These are phyloP conservation scores for Ascaphus truei DNA, from an alignment of 2,113 vertebrate genomes.

Conservation along the genomic window DNA sequence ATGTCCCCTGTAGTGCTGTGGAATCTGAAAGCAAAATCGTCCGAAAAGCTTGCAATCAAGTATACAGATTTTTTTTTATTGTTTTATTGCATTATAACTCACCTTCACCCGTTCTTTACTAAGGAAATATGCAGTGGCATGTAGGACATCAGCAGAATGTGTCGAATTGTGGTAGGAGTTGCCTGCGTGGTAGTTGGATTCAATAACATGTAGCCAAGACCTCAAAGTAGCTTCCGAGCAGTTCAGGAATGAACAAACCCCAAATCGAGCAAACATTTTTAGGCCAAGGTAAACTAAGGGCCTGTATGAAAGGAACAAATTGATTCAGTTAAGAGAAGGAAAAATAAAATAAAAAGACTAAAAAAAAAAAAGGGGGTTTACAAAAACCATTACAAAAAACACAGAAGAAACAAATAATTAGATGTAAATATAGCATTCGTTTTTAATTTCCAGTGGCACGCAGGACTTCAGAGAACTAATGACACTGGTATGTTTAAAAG, in stretches of 20 bases:
- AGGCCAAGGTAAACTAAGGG: constrained; percentile 90
- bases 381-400: no score
- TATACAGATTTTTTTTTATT: no score
- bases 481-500: no score
- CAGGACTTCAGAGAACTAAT: no score
- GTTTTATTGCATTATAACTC: constrained; percentile 42
- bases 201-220: constrained; percentile 88
- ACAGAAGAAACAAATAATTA: no score
- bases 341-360: not conserved
- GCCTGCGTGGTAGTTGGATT: constrained; percentile 87
- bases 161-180: constrained; percentile 97
- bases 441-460: no score
- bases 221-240: constrained; percentile 86
- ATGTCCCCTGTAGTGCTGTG: no score
- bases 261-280: constrained; percentile 89
- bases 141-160: constrained; percentile 90
- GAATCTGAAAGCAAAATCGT: no score
- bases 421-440: no score
- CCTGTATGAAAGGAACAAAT: constrained; percentile 57
- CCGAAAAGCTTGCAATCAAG: no score
- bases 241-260: constrained; percentile 88
- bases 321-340: constrained; percentile 3
- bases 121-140: constrained; percentile 93
- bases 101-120: constrained; percentile 91
- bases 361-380: not conserved